A percentile compares a stretch with the other conserved stretches of the same genome.
Conservation (phyloP, 2,113 vertebrate species). For the Albula goreensis region DNA sequence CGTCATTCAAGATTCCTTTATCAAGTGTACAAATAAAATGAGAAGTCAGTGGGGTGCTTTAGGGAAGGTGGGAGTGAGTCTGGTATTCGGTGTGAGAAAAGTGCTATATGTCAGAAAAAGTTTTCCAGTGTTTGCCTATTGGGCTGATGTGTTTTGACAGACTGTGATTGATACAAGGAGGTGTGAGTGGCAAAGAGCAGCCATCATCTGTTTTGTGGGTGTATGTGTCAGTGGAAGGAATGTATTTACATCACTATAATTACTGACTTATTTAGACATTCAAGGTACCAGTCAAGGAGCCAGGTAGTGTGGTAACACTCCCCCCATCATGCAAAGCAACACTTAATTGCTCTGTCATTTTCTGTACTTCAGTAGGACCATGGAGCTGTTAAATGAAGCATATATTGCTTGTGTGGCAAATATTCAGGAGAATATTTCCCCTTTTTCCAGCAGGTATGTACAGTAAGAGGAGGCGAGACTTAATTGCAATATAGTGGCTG, state of each 20-base stretch:
- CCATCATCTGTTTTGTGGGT: conserved; percentile 44
- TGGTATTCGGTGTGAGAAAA: conserved; percentile 43
- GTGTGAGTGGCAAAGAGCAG: conserved; percentile 50
- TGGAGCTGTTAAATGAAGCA: conserved; percentile 62
- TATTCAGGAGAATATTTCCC: conserved; percentile 27
- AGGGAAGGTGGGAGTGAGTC: background rate
- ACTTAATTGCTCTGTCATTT: conserved; percentile 66
- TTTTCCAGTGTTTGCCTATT: conserved; percentile 65
- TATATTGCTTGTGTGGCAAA: conserved; percentile 43
- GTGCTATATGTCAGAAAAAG: conserved; percentile 44
- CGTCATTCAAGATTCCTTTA: conserved; percentile 20
- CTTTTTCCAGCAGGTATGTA: conserved; percentile 32
- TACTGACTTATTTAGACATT: conserved; percentile 67
- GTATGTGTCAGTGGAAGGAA: conserved; percentile 57
- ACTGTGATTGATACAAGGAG: conserved; percentile 68
- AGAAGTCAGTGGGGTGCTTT: conserved; percentile 11
- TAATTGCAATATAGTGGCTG: conserved; percentile 30
- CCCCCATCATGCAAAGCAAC: conserved; percentile 51
- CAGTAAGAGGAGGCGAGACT: conserved; percentile 40
- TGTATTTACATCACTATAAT: conserved; percentile 70
- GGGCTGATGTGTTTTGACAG: conserved; percentile 71
- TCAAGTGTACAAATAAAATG: conserved; percentile 12
- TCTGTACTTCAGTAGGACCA: conserved; percentile 64
- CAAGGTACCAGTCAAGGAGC: conserved; percentile 56
- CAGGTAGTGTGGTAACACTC: conserved; percentile 65